phyloP scores from a whole-genome alignment of 2,113 vertebrate genomes.

The Bujurquina vittata region DNA sequence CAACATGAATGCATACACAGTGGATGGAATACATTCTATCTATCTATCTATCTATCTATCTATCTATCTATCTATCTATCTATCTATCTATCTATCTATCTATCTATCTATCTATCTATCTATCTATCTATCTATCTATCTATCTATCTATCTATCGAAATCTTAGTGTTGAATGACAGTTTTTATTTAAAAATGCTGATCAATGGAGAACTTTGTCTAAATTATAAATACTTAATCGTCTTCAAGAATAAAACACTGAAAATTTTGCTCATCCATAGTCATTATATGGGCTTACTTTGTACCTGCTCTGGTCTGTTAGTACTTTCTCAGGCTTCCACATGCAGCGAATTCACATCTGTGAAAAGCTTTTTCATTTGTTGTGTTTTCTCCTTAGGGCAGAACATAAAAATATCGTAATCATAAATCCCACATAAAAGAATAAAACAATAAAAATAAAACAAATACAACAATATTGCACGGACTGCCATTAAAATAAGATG shows the following conservation, averaged over 20 bases:
- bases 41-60: no score
- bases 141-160: no score
- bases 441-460: conserved; percentile 34
- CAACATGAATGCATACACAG: neutral
- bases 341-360: neutral
- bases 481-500: conserved; percentile 35
- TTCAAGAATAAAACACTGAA: neutral
- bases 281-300: neutral
- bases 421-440: conserved; percentile 54
- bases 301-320: conserved; percentile 6
- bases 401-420: conserved; percentile 54
- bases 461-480: conserved; percentile 11
- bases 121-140: no score
- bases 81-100: no score
- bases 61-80: no score
- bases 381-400: conserved; percentile 50
- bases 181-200: neutral
- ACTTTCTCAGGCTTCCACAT: neutral
- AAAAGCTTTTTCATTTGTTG: conserved; percentile 21
- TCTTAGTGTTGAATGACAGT: neutral
- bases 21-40: neutral
- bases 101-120: no score
- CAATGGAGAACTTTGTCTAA: neutral
- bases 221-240: neutral
- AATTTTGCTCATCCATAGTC: neutral